These are phyloP conservation scores for Opisthograptis luteolata DNA, from an alignment of 2,888 invertebrate genomes.

Conservation along the genomic window DNA sequence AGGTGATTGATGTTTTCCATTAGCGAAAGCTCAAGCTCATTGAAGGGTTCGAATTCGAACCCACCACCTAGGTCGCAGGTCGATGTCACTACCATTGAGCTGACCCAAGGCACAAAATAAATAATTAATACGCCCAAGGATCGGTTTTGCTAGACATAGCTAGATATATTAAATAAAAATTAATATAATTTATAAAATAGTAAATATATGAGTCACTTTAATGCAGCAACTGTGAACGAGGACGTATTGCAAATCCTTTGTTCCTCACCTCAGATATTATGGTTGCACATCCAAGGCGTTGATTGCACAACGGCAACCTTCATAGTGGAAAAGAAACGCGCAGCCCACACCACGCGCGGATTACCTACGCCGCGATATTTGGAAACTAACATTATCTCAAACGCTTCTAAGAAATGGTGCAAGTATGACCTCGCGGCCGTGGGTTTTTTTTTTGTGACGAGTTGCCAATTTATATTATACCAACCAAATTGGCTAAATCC, in stretches of 20 bases:
- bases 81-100: too few relatives aligned
- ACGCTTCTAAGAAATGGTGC: conserved; percentile 6
- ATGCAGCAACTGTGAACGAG: conserved; percentile 29
- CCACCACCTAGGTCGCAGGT: too few relatives aligned
- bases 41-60: too few relatives aligned
- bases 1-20: too few relatives aligned
- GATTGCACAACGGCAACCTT: conserved; percentile 72
- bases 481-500: too few relatives aligned
- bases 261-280: conserved; percentile 61
- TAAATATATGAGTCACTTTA: neutral
- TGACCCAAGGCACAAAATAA: too few relatives aligned
- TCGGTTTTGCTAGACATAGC: too few relatives aligned
- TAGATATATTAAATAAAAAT: neutral
- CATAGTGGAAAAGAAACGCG: conserved; percentile 74
- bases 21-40: too few relatives aligned
- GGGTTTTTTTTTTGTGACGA: conserved; percentile 7
- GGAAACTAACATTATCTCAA: conserved; percentile 31
- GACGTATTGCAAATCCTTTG: conserved; percentile 53
- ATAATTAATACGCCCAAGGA: too few relatives aligned
- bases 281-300: conserved; percentile 59
- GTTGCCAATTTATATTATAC: neutral
- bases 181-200: too few relatives aligned
- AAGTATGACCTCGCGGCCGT: neutral
- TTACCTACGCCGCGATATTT: conserved; percentile 43
- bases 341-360: conserved; percentile 48